Evolutionary conservation across 1,140 invertebrate genomes (phyloP), one percentile per base, ranked within the genome.

Genomic region (Drosophila nasuta): DNA sequence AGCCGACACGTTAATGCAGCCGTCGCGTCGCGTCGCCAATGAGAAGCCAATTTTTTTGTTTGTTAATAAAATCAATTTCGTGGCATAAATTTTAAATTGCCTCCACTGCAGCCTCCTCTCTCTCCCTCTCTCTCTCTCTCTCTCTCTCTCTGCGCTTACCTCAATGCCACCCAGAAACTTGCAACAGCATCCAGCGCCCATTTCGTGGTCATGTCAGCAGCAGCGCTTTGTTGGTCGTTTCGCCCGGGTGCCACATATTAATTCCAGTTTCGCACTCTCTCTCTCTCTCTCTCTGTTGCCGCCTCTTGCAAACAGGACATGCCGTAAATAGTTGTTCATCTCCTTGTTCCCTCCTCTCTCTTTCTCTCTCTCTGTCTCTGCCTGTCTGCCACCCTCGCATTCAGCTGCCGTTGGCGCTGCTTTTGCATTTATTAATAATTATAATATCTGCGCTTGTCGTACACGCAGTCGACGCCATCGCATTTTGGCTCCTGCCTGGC

Each of bases 391-490:
- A 45, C 35, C 35, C 13, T 11, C 33, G 33, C 30, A 33, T n/a
- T 38, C 30, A 17, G 15, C 48, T 51, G 3, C 25, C 17, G 62
- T 56, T 77, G 60, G 48, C 45, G 66, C 68, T 69, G 72, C 77
- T 77, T 75, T 80, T 89, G 85, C 81, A 88, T 88, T 88, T 88
- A 88, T 89, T 88, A 88, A 88, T 88, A 88, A 88, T 88, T 88
- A 88, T 88, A 89, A 88, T 89, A 85, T 88, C 85, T 88, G 85
- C 71, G 66, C 77, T 69, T 80, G 79, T 78, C 81, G 81, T 75
- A 69, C 75, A 74, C 52, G 45, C 51, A 46, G 64, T 54, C 51
- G 35, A 45, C 49, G 41, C 67, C 43, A 46, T 17, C 30, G 7
- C 20, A 25, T 51, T 65, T 35, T 54, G n/a, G 38, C 28, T 49